phyloP scores from a whole-genome alignment of 2,888 invertebrate genomes.

The Hemistola chrysoprasaria region DNA sequence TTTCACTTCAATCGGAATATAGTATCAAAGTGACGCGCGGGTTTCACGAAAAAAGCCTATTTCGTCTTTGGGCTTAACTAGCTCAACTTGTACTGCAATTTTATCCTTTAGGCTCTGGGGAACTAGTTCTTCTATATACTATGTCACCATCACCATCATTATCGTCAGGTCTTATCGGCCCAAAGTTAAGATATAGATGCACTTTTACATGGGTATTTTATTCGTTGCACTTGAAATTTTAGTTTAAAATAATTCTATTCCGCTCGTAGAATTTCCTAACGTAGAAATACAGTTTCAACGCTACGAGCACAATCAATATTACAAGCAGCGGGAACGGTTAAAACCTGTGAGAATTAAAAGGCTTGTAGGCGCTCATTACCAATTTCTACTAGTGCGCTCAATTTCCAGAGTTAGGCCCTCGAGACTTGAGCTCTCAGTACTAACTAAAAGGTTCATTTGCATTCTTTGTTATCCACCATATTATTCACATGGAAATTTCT shows the following conservation, averaged over 20 bases:
- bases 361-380: conserved; percentile 27
- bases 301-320: neutral
- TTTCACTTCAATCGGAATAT: conserved; percentile 1
- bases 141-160: no score
- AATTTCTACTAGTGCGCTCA: conserved; percentile 39
- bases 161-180: no score
- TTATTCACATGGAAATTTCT: neutral
- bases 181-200: no score
- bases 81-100: no score
- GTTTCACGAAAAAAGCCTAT: conserved; percentile 2
- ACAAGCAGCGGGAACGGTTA: neutral
- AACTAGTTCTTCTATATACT: no score
- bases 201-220: no score
- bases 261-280: no score
- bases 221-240: no score
- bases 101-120: no score
- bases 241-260: no score
- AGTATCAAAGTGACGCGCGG: conserved; percentile 6
- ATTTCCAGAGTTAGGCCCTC: conserved; percentile 32
- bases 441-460: conserved; percentile 27
- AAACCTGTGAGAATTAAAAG: conserved; percentile 21
- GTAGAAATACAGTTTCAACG: neutral
- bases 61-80: neutral
- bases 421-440: conserved; percentile 31
- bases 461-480: neutral